Evolutionary conservation across 1,140 invertebrate genomes (phyloP), one percentile per base, ranked within the genome.

Genomic region (Ylistrum balloti): DNA sequence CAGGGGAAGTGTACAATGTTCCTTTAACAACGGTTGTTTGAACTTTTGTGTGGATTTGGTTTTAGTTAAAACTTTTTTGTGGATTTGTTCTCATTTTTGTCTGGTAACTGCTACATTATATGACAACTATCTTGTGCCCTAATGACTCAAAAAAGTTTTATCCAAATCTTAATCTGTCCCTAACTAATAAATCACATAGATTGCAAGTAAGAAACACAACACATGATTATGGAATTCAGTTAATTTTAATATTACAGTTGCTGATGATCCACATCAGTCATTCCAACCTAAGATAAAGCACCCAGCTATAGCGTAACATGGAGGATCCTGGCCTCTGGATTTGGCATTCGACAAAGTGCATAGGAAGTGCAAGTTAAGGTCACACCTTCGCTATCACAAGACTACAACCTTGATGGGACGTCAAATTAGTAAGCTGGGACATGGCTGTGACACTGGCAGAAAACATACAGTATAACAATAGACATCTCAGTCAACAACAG

Each of bases 181-280:
- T n/a, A n/a, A n/a, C n/a, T n/a, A n/a, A n/a, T n/a, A n/a, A n/a
- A n/a, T n/a, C n/a, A n/a, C n/a, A n/a, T n/a, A n/a, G n/a, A n/a
- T n/a, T n/a, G n/a, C n/a, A n/a, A n/a, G n/a, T n/a, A n/a, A n/a
- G n/a, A n/a, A n/a, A n/a, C 0, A 74, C 22, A 74, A 28, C 5
- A 74, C 56, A 74, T 3, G 20, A 7, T 28, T n/a, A 17, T 74
- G 56, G 56, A 74, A 74, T 74, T 74, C 56, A 74, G 56, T 74
- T 74, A n/a, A 74, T 74, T 74, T 74, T 74, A 74, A 74, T 74
- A n/a, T 74, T 74, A 74, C 15, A 74, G n/a, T 11, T 74, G n/a
- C n/a, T 5, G n/a, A 28, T 28, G 56, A 28, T 74, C 56, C 56
- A 74, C 56, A 74, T 28, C n/a, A 38, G 35, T 38, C 5, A 38